A percentile compares a stretch with the other conserved stretches of the same genome.
Conservation (phyloP, 1,140 invertebrate genomes). For the Tetragonula clypearis region DNA sequence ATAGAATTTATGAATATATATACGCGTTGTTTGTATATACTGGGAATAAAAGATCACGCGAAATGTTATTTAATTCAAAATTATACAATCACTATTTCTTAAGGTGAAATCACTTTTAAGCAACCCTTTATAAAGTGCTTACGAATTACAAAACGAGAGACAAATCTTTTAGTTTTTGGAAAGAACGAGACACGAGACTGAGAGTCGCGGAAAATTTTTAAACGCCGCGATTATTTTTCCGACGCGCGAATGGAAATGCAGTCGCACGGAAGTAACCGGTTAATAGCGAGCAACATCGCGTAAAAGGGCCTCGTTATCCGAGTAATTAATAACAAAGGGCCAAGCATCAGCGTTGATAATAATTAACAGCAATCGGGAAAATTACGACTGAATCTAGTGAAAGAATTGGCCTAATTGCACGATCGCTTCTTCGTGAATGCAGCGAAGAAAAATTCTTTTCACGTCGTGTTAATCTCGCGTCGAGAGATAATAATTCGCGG, state of each 20-base stretch:
- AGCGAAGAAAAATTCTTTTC: not conserved
- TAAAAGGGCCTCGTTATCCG: not conserved
- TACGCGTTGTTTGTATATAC: too few species aligned
- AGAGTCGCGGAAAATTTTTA: not conserved
- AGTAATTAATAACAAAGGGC: constrained; percentile 1
- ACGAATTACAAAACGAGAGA: not conserved
- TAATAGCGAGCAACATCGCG: not conserved
- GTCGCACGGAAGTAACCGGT: not conserved
- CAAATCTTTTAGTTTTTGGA: not conserved
- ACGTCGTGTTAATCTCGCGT: not conserved
- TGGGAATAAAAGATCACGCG: fast-evolving
- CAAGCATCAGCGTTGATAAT: not conserved
- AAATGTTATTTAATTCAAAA: too few species aligned
- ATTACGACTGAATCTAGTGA: not conserved
- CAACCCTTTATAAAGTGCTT: not conserved
- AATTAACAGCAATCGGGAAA: constrained; percentile 11
- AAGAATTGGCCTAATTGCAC: constrained; percentile 15
- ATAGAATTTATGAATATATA: too few species aligned
- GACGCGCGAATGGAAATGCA: not conserved
- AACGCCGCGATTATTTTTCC: not conserved
- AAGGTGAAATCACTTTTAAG: too few species aligned
- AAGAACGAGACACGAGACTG: not conserved
- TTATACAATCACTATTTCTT: too few species aligned
- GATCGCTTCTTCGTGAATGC: not conserved
- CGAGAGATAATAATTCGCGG: not conserved